Evolutionary conservation across 64 coral and sea anemone species (phyloP), one percentile per base, ranked within the genome.

Genomic region (Orbicella faveolata): DNA sequence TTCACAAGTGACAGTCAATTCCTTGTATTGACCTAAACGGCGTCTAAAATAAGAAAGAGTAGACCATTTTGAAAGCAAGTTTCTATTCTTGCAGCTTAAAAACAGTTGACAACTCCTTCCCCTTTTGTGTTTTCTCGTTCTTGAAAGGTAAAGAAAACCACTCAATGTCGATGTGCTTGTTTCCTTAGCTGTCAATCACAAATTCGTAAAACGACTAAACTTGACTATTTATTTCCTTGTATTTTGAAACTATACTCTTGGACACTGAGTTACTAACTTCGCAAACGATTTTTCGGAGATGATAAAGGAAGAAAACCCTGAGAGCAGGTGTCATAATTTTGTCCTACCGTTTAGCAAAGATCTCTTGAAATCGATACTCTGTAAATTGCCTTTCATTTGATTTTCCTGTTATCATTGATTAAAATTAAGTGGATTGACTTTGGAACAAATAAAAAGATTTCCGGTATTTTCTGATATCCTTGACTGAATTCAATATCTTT

Each of bases 401-500:
- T 65, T 53, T 82, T 20, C 59, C 33, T 34, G 21, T 64, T 37
- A 57, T 61, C 15, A 36, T 48, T 36, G 34, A 59, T 12, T 10
- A 16, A 17, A 64, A 82, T 82, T 37, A 82, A 80, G 16, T 17
- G 9, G 26, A 21, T 82, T 34, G 57, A 11, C 9, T 64, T 34
- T 62, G 13, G 16, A 63, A 18, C 61, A 64, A 82, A 63, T 82
- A 82, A 65, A 82, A 64, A 33, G 57, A 9, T 66, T 64, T 37
- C 57, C 79, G 59, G 79, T 36, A 17, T 63, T 59, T 17, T 63
- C 57, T 36, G 15, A 59, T 59, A 15, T 59, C 37, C 62, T 65
- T 82, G 79, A 30, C n/a, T 82, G 57, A 82, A 37, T 63, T 82
- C 79, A 64, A 82, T 19, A 34, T 9, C 30, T 53, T 37, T 64